Evolutionary conservation across 2,113 vertebrate species (phyloP), one percentile per base, ranked within the genome.

Genomic region (Lophotis ruficrista): DNA sequence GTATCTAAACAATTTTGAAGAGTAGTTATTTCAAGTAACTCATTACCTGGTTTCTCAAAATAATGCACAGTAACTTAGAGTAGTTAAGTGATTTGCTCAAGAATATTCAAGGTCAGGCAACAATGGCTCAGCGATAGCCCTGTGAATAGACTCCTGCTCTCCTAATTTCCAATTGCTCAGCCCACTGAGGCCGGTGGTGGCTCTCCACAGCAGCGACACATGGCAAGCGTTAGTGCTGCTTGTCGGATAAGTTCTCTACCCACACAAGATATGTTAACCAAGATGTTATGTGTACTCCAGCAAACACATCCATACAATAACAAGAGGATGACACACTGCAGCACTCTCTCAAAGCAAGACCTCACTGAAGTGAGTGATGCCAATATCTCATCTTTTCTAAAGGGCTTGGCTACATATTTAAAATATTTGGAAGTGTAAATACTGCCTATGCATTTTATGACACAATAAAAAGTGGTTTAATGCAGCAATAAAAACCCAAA

Each of bases 391-490:
- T 87, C 77, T 92, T 95, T 95, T 89, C 57, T 51, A 82, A 83
- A 94, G 75, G 77, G 35, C 9, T 70, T 90, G 45, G 71, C 90
- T 94, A 92, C 45, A 41, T 70, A 78, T 93, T 91, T 96, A 92
- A 98, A 94, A 85, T 91, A 96, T 69, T 97, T 96, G 88, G 5
- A 96, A 97, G 93, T 94, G 65, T 96, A 97, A 97, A 97, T 95
- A 97, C 50, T 93, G 71, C 60, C 90, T 93, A 57, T 93, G 81
- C 51, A 48, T 91, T 97, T 97, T 97, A 97, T 9, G 90, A 61
- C 71, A 82, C 60, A 95, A 96, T 96, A 95, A 97, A 98, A 97
- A 93, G 61, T 92, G 41, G 65, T 97, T 97, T 93, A 97, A 95
- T 93, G 64, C 16, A 92, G 75, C 81, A 87, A 82, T 94, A 84